Conservation (phyloP, 2,888 invertebrate species). For the Caenorhabditis sinica region DNA sequence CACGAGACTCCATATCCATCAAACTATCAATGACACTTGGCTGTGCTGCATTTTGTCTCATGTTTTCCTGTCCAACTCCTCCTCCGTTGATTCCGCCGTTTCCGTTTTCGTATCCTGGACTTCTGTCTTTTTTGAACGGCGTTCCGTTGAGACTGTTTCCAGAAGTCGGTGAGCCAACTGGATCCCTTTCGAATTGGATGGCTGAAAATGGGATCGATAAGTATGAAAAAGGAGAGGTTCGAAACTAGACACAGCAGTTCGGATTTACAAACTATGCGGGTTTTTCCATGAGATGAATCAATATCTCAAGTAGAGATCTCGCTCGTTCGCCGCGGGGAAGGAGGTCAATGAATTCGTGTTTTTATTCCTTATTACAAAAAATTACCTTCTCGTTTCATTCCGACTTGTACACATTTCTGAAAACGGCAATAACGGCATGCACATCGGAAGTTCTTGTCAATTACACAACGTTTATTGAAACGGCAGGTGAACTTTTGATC, state of each 20-base stretch:
- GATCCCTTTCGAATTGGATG: conserved; percentile 83
- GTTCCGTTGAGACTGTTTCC: conserved; percentile 50
- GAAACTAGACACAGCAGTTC: background rate
- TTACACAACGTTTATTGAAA: conserved; percentile 83
- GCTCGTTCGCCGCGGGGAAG: conserved; percentile 9
- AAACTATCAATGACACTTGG: conserved; percentile 77
- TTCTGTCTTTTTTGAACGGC: conserved; percentile 76
- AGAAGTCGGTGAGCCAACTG: conserved; percentile 76
- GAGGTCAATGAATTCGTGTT: conserved; percentile 21
- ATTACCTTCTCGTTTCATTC: conserved; percentile 82
- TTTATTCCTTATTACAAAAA: background rate
- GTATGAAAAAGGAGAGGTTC: background rate
- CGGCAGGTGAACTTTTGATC: conserved; percentile 83
- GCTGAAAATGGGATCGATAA: conserved; percentile 70
- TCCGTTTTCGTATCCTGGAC: conserved; percentile 65
- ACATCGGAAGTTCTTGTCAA: conserved; percentile 84
- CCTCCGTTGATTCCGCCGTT: conserved; percentile 34
- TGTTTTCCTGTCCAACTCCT: conserved; percentile 50
- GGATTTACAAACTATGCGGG: conserved; percentile 1
- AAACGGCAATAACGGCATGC: conserved; percentile 83
- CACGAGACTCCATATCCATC: conserved; percentile 81
- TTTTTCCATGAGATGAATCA: conserved; percentile 15
- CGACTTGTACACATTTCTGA: conserved; percentile 82
- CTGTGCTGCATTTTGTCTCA: conserved; percentile 22
- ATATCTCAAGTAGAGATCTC: conserved; percentile 32